Conservation (phyloP, 2,888 invertebrate species). For the Pristionchus exspectatus region DNA sequence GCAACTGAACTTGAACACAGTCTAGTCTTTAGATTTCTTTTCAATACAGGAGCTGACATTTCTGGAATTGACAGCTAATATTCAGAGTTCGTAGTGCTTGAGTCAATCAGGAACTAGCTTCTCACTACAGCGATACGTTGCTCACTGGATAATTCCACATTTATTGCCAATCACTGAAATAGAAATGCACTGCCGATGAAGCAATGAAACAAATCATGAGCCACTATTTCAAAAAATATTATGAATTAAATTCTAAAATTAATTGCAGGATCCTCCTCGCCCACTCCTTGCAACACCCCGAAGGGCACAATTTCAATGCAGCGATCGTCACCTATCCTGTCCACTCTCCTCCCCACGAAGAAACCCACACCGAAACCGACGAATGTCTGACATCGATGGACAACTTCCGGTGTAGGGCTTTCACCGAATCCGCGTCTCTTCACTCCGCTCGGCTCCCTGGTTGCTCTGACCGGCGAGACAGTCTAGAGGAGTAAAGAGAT, state of each 20-base stretch:
- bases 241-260: background rate
- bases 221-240: background rate
- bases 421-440: too few relatives aligned
- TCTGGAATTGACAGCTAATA: background rate
- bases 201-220: background rate
- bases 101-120: background rate
- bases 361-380: constrained; percentile 31
- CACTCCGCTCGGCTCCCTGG: too few relatives aligned
- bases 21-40: too few relatives aligned
- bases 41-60: too few relatives aligned
- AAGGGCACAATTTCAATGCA: constrained; percentile 14
- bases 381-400: background rate
- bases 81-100: background rate
- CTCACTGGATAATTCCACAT: background rate
- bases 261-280: constrained; percentile 23
- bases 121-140: background rate
- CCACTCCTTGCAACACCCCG: constrained; percentile 7
- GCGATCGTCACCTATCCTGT: background rate
- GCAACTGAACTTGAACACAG: too few relatives aligned
- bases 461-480: too few relatives aligned
- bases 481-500: too few relatives aligned
- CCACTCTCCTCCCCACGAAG: background rate
- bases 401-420: too few relatives aligned
- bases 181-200: background rate
- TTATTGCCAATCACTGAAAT: background rate